These are phyloP conservation scores for Wasmannia auropunctata DNA, from an alignment of 1,140 invertebrate genomes.

Conservation along the genomic window DNA sequence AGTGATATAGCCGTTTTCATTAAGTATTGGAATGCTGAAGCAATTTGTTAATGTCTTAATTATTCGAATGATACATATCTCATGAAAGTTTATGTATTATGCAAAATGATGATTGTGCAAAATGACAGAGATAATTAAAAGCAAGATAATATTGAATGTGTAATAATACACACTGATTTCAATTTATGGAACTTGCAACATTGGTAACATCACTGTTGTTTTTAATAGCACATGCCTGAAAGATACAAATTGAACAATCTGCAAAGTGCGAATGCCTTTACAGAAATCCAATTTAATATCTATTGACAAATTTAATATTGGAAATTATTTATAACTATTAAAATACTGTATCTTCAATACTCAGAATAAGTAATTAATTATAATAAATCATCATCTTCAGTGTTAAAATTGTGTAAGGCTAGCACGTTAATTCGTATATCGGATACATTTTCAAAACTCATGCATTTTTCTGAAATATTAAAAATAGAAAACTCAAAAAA, in stretches of 20 bases:
- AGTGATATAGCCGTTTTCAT: neutral
- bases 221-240: neutral
- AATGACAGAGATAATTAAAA: neutral
- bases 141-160: neutral
- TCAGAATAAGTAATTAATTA: too few relatives aligned
- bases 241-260: neutral
- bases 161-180: neutral
- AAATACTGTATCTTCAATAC: too few relatives aligned
- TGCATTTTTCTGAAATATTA: neutral
- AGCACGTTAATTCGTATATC: neutral
- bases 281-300: too few relatives aligned
- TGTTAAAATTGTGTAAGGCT: too few relatives aligned
- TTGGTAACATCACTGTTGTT: neutral
- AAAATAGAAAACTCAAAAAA: neutral
- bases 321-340: too few relatives aligned
- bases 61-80: neutral
- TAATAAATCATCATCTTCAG: too few relatives aligned
- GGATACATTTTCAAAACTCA: neutral
- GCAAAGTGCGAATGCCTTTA: too few relatives aligned
- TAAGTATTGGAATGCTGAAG: neutral
- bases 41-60: neutral
- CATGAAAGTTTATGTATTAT: neutral
- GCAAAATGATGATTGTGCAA: neutral
- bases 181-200: neutral
- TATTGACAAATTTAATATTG: too few relatives aligned